Percentiles rank a stretch among this genome's conserved stretches.
Evolutionary conservation across 2,113 vertebrate species (phyloP).

Genomic region (Excalfactoria chinensis): DNA sequence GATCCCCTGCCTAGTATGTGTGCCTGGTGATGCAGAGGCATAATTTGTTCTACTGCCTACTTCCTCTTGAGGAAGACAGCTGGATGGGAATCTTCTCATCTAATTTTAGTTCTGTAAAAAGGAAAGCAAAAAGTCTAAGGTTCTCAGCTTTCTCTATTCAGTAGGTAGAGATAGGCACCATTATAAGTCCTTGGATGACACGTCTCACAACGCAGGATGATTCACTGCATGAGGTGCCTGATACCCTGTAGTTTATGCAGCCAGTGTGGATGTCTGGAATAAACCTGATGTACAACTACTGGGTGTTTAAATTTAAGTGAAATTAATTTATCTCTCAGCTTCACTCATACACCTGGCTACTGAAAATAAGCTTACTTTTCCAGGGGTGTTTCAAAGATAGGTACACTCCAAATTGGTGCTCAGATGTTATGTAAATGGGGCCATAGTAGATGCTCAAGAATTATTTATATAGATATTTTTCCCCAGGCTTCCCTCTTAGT

Average conservation of each 20-base stretch:
- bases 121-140: background rate
- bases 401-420: background rate
- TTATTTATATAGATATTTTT: background rate
- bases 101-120: background rate
- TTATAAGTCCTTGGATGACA: background rate
- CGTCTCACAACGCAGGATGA: background rate
- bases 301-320: background rate
- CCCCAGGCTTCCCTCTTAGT: background rate
- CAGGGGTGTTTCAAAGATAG: background rate
- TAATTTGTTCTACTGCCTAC: background rate
- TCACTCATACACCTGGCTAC: background rate
- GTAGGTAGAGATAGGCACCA: background rate
- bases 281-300: background rate
- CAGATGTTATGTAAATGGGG: background rate
- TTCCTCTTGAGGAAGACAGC: background rate
- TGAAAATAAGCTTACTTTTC: background rate
- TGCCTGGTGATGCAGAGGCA: background rate
- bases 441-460: background rate
- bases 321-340: background rate
- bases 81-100: background rate
- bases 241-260: background rate
- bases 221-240: background rate
- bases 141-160: background rate
- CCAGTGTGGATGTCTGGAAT: background rate
- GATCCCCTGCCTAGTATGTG: background rate